Conservation (phyloP, 2,113 vertebrate species). For the Mugil cephalus region DNA sequence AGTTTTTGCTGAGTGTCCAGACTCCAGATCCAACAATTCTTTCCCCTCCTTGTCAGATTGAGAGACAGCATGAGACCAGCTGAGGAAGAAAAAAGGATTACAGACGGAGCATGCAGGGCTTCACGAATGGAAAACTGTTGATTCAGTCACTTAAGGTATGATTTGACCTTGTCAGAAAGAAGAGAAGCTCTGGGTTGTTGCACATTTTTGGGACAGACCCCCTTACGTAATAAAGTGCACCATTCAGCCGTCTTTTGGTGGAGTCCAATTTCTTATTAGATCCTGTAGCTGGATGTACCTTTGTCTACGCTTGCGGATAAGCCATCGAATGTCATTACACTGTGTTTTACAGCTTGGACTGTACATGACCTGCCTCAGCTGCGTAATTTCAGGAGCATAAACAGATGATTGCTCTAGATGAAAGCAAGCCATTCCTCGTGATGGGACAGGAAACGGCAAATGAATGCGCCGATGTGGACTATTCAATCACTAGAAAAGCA, state of each 20-base stretch:
- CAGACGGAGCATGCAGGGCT: slow-evolving; percentile 36
- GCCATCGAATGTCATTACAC: not conserved
- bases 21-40: slow-evolving; percentile 19
- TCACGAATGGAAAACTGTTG: slow-evolving; percentile 33
- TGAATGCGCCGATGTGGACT: slow-evolving; percentile 13
- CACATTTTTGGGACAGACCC: slow-evolving; percentile 14
- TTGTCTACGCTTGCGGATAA: not conserved
- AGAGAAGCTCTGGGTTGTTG: not conserved
- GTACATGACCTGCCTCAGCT: not conserved
- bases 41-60: slow-evolving; percentile 28
- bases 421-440: slow-evolving; percentile 6
- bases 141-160: slow-evolving; percentile 50
- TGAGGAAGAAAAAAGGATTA: slow-evolving; percentile 42
- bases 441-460: slow-evolving; percentile 21
- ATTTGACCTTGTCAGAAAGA: slow-evolving; percentile 43
- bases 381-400: slow-evolving; percentile 16
- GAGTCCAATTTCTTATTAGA: not conserved
- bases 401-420: slow-evolving; percentile 2
- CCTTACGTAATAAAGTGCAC: slow-evolving; percentile 3
- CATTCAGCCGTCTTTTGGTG: not conserved
- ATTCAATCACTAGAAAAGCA: slow-evolving; percentile 1
- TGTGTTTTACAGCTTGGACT: not conserved
- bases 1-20: slow-evolving; percentile 51
- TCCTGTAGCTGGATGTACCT: not conserved
- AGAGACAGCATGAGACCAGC: slow-evolving; percentile 12